phyloP scores from a whole-genome alignment of 2,113 vertebrate genomes.

The Crotalus horridus region DNA sequence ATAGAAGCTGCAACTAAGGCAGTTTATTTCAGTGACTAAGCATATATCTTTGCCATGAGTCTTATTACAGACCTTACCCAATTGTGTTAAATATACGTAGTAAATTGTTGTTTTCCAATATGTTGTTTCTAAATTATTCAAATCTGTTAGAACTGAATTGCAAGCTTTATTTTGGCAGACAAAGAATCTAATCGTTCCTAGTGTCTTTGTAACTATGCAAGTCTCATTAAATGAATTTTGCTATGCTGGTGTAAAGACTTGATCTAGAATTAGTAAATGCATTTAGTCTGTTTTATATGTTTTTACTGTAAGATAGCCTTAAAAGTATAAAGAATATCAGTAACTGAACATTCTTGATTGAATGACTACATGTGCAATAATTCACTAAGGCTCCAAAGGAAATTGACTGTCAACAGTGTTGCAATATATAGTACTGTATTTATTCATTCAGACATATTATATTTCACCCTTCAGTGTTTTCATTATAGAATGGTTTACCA shows the following conservation, averaged over 20 bases:
- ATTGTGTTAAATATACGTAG: conserved; percentile 13
- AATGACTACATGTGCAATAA: not conserved
- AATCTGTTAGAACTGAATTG: conserved; percentile 41
- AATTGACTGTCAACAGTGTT: not conserved
- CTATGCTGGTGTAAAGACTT: not conserved
- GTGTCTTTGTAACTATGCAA: conserved; percentile 41
- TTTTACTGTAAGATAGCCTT: not conserved
- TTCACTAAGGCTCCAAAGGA: not conserved
- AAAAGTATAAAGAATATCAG: not conserved
- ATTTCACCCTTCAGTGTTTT: not conserved
- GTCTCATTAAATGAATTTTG: conserved; percentile 54
- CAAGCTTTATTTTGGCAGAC: conserved; percentile 17
- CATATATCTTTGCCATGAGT: not conserved
- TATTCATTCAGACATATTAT: not conserved
- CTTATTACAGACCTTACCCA: conserved; percentile 2
- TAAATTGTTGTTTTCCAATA: conserved; percentile 45
- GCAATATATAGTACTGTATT: not conserved
- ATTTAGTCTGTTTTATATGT: not conserved
- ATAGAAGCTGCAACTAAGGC: not conserved
- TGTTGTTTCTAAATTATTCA: conserved; percentile 39
- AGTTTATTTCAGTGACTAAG: not conserved
- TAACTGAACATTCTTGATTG: not conserved
- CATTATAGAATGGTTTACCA: not conserved
- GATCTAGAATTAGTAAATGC: not conserved
- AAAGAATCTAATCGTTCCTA: conserved; percentile 41